Evolutionary conservation across 1,140 invertebrate species (phyloP).

Genomic region (Planococcus citri): DNA sequence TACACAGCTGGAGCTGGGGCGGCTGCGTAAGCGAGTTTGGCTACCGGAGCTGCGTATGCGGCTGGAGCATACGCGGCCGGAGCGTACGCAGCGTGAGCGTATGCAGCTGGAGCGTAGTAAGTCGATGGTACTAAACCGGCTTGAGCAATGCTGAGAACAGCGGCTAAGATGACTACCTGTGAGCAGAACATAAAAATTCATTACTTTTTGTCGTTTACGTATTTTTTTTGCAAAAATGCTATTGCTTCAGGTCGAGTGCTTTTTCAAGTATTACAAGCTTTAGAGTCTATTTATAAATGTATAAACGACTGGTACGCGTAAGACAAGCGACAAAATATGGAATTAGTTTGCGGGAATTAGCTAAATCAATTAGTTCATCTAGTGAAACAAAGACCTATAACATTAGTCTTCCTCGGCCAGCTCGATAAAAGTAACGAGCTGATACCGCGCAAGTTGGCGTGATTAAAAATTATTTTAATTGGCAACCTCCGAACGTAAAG

Average conservation of each 20-base stretch:
- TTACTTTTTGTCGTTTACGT: no score
- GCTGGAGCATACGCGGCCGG: constrained; percentile 3
- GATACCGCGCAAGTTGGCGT: not conserved
- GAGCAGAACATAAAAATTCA: no score
- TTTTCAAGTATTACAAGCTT: not conserved
- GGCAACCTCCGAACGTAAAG: not conserved
- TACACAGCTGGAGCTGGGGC: not conserved
- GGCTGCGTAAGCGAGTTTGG: constrained; percentile 21
- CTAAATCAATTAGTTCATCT: not conserved
- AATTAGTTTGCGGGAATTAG: not conserved
- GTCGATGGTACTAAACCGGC: not conserved
- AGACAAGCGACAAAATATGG: not conserved
- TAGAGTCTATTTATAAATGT: no score
- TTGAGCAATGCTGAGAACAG: not conserved
- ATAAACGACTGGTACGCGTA: not conserved
- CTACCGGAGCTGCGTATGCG: constrained; percentile 22
- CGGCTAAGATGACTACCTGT: not conserved
- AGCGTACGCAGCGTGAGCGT: constrained; percentile 19
- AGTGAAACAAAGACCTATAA: not conserved
- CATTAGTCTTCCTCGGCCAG: not conserved
- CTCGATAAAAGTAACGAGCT: not conserved
- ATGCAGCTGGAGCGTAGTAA: constrained; percentile 6
- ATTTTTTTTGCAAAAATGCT: no score
- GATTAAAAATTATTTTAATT: constrained; percentile 16
- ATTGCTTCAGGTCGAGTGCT: not conserved